Conservation (phyloP, 2,113 vertebrate genomes). For the Coptodon bakossiorum region DNA sequence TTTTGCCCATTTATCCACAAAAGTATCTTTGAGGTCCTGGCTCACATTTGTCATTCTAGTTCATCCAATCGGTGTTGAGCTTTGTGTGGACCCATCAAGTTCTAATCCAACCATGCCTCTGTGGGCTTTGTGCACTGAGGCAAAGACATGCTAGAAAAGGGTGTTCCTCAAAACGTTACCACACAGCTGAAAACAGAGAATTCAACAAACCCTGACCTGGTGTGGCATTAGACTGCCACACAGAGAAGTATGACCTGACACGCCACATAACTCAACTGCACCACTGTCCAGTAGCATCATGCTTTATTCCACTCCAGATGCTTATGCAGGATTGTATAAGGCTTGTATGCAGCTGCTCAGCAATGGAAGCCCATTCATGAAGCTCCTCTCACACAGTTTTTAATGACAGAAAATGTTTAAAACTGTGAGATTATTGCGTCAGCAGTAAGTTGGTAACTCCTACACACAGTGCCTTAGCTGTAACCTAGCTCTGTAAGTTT, state of each 20-base stretch:
- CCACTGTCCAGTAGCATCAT: not conserved
- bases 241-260: not conserved
- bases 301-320: not conserved
- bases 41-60: not conserved
- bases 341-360: not conserved
- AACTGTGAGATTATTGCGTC: not conserved
- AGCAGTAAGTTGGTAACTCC: not conserved
- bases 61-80: not conserved
- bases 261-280: not conserved
- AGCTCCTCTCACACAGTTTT: not conserved
- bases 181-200: not conserved
- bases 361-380: not conserved
- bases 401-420: not conserved
- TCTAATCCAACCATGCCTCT: not conserved
- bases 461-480: not conserved
- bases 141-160: not conserved
- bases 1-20: not conserved
- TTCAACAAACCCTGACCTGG: rapidly evolving
- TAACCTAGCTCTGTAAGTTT: not conserved
- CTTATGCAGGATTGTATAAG: not conserved
- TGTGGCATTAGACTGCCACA: not conserved
- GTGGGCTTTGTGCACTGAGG: not conserved
- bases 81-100: not conserved
- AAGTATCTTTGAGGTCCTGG: not conserved
- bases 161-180: not conserved